Evolutionary conservation across 2,113 vertebrate genomes (phyloP).

Genomic region (Oryzias javanicus): DNA sequence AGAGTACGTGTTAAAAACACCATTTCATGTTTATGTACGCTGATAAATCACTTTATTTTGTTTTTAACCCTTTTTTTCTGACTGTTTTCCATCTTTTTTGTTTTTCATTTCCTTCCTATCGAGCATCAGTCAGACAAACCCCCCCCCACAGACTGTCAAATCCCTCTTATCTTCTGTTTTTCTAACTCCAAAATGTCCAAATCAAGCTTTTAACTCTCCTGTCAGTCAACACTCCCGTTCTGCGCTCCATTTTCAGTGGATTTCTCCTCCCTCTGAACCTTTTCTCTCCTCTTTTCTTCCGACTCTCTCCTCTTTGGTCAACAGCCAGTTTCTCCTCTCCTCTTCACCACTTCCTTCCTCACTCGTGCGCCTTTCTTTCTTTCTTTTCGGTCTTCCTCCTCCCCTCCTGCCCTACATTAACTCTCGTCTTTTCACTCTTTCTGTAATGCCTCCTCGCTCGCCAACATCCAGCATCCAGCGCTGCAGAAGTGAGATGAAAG

Average conservation of each 20-base stretch:
- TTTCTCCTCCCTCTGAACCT: constrained; percentile 11
- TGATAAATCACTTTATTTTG: too few relatives aligned
- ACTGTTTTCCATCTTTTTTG: too few relatives aligned
- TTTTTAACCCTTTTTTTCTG: too few relatives aligned
- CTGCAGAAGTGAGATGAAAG: constrained; percentile 38
- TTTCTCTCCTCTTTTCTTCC: not conserved
- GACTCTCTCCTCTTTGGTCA: constrained; percentile 30
- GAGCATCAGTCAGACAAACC: too few relatives aligned
- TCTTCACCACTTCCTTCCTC: constrained; percentile 28
- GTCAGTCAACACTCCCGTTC: constrained; percentile 1
- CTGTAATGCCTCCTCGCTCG: not conserved
- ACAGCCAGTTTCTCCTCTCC: constrained; percentile 31
- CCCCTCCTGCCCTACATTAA: constrained; percentile 65
- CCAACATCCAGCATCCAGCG: constrained; percentile 24
- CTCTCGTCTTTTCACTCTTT: constrained; percentile 47
- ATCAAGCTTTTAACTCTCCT: not conserved
- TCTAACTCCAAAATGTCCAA: too few relatives aligned
- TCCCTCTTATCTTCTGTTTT: too few relatives aligned
- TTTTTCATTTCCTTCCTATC: too few relatives aligned
- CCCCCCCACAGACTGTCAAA: too few relatives aligned
- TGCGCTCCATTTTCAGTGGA: constrained; percentile 2
- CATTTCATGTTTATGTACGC: too few relatives aligned
- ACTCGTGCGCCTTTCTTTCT: constrained; percentile 23
- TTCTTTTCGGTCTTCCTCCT: constrained; percentile 39
- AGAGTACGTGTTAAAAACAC: too few relatives aligned